Conservation (phyloP, 2,888 invertebrate species). For the Rotaria macrura region DNA sequence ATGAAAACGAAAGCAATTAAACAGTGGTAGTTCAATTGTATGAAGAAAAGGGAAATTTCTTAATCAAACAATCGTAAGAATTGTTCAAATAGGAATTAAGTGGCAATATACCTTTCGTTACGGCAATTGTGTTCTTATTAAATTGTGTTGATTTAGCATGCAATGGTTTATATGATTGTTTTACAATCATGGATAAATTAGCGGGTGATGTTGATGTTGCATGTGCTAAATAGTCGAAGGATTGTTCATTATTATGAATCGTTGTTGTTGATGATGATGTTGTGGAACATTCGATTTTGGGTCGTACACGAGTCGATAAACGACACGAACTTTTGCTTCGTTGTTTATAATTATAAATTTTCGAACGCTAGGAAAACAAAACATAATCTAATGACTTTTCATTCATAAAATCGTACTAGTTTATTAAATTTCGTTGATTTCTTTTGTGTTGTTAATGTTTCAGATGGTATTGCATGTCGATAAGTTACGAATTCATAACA, state of each 20-base stretch:
- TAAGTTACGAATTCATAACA: neutral
- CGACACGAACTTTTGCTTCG: neutral
- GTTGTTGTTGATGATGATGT: neutral
- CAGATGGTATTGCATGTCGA: neutral
- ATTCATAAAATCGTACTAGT: neutral
- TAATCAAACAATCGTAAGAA: neutral
- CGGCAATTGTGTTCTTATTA: neutral
- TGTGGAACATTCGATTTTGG: neutral
- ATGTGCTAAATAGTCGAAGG: neutral
- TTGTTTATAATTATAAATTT: constrained; percentile 9
- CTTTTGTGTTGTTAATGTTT: neutral
- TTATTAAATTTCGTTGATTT: neutral
- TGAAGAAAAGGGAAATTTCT: neutral
- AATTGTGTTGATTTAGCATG: neutral
- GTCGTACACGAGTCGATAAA: neutral
- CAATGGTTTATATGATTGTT: constrained; percentile 9
- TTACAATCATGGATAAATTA: neutral
- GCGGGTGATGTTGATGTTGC: neutral
- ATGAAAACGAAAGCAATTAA: neutral
- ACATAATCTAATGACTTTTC: no score
- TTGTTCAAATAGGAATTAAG: neutral
- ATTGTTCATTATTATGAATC: neutral
- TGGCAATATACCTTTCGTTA: constrained; percentile 5
- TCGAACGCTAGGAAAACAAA: neutral
- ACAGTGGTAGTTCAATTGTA: neutral